Evolutionary conservation across 2,113 vertebrate species (phyloP), one percentile per base, ranked within the genome.

Genomic region (Myodes glareolus): DNA sequence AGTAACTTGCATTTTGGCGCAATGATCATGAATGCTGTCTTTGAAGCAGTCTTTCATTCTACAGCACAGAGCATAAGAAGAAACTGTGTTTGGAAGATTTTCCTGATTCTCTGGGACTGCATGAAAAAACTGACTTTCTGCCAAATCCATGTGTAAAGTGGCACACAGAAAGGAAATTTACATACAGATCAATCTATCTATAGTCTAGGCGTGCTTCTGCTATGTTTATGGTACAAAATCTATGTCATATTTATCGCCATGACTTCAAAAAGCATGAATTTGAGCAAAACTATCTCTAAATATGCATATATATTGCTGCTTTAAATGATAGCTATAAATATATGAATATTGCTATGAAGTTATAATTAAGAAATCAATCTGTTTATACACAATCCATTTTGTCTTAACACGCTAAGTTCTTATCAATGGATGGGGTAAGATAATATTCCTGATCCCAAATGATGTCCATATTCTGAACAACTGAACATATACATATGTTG

Each of bases 141-240:
- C 5, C 21, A 31, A 36, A 68, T 58, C 19, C 65, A 36, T 5
- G 33, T 14, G 33, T 3, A 27, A 75, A 29, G 10, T 58, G 7
- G 7, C 58, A 0, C 3, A 70, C 42, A 47, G 5, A 52, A 70
- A 29, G n/a, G 36, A 63, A 1, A 0, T 0, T 1, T 25, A 50
- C 11, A 4, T 7, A 17, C 7, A 2, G 72, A 42, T n/a, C 3
- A 70, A 17, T 13, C n/a, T 58, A 4, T n/a, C 10, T 11, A 0
- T 17, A 3, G 21, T 16, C 11, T 7, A 68, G 21, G 21, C 31
- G 50, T 16, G 13, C 3, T 42, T 25, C 19, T 58, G 3, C 11
- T 27, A 25, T 21, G 3, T 0, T n/a, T 29, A 55, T 19, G 45
- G 39, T 68, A 42, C 3, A 81, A 8, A 2, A 11, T 13, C 10